Evolutionary conservation across 2,113 vertebrate species (phyloP), one percentile per base, ranked within the genome.

Genomic region (Oncorhynchus masou): DNA sequence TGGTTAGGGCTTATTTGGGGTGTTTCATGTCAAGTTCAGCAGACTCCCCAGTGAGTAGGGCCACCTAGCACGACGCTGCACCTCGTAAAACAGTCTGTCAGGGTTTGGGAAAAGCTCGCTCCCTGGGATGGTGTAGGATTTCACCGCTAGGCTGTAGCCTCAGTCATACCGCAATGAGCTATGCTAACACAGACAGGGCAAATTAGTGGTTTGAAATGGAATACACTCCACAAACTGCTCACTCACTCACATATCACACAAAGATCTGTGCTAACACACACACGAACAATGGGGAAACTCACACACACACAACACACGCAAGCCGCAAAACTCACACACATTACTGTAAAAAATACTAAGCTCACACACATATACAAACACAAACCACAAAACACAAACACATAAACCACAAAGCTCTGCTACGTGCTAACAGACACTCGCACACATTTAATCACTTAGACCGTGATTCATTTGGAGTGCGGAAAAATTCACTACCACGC

Each of bases 21-120:
- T 87, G 88, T 87, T 88, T 84, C 87, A 84, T 91, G 87, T 91
- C 87, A 78, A 85, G 82, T 88, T 89, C n/a, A 86, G 84, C 85
- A 83, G 88, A 89, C 84, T 90, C 86, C 88, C 88, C 86, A 82
- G 81, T 5, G 88, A 7, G 66, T 9, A 15, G 86, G 88, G 87
- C 90, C 91, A 91, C 91, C 90, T 88, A 90, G 86, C 81, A 86
- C 84, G 89, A 88, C 86, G 84, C 81, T 84, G 84, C 89, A 87
- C 87, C 88, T 91, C 88, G 76, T 92, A 89, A 91, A 92, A 78
- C 87, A 87, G 86, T 89, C 86, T 79, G 84, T 81, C 73, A 65
- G 0, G 71, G 76, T 89, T 86, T 70, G 85, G 81, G 73, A 81
- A 85, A 80, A 71, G 85, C 76, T 81, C 85, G 77, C 74, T 75